Conservation (phyloP, 35 echinoderm and acorn worm species). For the Lytechinus pictus region DNA sequence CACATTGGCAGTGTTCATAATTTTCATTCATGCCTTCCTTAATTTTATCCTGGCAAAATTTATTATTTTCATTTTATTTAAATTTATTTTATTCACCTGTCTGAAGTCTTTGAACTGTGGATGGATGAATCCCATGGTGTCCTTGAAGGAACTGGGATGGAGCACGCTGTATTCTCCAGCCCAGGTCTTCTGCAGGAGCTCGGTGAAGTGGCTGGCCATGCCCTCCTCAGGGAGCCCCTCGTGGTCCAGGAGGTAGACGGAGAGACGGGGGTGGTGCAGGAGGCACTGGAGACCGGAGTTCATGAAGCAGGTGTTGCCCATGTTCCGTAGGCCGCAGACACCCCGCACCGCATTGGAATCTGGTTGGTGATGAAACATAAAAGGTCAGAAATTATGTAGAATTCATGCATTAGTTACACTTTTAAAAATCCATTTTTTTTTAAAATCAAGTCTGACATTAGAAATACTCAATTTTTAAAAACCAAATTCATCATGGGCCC, state of each 20-base stretch:
- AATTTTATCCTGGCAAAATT: too few species aligned
- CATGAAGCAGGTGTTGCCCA: constrained; percentile 99
- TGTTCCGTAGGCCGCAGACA: constrained; percentile 89
- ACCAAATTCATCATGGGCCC: too few species aligned
- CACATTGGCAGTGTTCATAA: too few species aligned
- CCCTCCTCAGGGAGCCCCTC: constrained; percentile 63
- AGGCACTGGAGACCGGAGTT: constrained; percentile 99
- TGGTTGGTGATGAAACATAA: constrained; percentile 41
- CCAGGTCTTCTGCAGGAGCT: constrained; percentile 80
- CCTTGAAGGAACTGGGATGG: constrained; percentile 88
- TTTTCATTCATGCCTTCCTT: too few species aligned
- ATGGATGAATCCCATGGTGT: constrained; percentile 86
- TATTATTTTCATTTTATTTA: too few species aligned
- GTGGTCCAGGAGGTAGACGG: constrained; percentile 60
- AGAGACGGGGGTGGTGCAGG: constrained; percentile 73
- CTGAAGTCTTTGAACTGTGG: constrained; percentile 91
- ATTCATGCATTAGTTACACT: too few species aligned
- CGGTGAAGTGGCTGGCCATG: constrained; percentile 66
- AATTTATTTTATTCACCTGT: constrained; percentile 59
- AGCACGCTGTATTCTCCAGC: constrained; percentile 83
- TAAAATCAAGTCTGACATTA: too few species aligned
- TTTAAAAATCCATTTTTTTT: too few species aligned
- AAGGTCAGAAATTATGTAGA: too few species aligned
- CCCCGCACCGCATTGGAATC: constrained; percentile 79
- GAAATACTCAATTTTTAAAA: too few species aligned